Percentiles rank a stretch among this genome's conserved stretches.
Evolutionary conservation across 2,888 invertebrate genomes (phyloP).

Genomic region (Craniophora ligustri): DNA sequence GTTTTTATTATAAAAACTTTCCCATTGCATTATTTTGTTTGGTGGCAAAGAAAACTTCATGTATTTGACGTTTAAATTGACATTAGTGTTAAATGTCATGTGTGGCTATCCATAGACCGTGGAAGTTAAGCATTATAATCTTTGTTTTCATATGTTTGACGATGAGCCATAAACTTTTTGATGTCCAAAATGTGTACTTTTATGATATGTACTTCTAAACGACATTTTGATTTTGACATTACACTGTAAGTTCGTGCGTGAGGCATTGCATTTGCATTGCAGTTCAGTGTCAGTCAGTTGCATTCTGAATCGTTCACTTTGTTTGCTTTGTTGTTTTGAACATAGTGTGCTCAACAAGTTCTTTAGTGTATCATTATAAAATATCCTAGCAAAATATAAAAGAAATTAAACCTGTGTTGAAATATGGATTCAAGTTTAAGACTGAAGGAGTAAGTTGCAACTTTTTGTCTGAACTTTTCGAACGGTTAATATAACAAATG

Average conservation of each 20-base stretch:
- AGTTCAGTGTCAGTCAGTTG: too few species aligned
- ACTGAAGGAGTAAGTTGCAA: constrained; percentile 46
- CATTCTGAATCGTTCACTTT: constrained; percentile 49
- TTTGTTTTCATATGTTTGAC: neutral
- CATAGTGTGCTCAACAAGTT: constrained; percentile 48
- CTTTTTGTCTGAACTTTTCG: constrained; percentile 33
- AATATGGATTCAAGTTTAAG: constrained; percentile 32
- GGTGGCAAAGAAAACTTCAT: too few species aligned
- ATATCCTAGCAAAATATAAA: constrained; percentile 11
- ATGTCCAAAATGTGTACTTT: constrained; percentile 7
- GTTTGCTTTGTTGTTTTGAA: constrained; percentile 59
- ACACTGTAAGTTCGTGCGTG: constrained; percentile 14
- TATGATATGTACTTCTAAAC: neutral
- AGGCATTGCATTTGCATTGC: constrained; percentile 42
- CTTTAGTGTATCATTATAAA: constrained; percentile 32
- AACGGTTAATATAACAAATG: constrained; percentile 28
- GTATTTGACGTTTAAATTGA: too few species aligned
- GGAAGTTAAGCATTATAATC: constrained; percentile 6
- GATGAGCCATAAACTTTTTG: neutral
- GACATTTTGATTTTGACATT: constrained; percentile 26
- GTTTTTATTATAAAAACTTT: too few species aligned
- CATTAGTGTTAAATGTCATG: too few species aligned
- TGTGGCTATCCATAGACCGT: too few species aligned
- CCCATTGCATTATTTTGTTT: too few species aligned
- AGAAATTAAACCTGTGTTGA: constrained; percentile 23